A percentile compares a stretch with the other conserved stretches of the same genome.
phyloP scores from a whole-genome alignment of 1,140 invertebrate genomes.

The Melitaea cinxia region DNA sequence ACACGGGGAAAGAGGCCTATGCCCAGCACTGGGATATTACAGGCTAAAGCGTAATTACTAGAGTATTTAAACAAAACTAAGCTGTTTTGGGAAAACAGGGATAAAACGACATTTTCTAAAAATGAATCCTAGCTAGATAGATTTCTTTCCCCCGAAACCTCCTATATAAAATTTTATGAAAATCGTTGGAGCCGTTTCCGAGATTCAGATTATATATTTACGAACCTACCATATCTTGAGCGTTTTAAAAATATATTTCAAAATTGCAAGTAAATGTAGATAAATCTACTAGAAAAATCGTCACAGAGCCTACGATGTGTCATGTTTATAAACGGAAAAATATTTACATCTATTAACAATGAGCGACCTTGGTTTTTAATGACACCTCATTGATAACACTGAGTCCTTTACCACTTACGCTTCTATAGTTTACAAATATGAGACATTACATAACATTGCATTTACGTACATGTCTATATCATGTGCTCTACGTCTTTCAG shows the following conservation, averaged over 20 bases:
- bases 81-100: no score
- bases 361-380: constrained; percentile 39
- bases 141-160: no score
- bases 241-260: background rate
- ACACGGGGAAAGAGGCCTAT: no score
- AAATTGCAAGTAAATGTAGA: background rate
- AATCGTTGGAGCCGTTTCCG: no score
- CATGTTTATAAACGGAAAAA: constrained; percentile 40
- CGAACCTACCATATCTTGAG: background rate
- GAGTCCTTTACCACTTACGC: constrained; percentile 8
- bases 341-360: constrained; percentile 24
- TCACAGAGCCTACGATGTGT: constrained; percentile 11
- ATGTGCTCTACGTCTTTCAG: no score
- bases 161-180: no score
- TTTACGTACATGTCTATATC: background rate
- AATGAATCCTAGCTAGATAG: no score
- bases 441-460: background rate
- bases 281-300: background rate
- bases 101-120: no score
- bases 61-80: no score
- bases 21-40: no score
- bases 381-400: constrained; percentile 31
- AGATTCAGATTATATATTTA: no score
- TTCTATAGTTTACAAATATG: background rate
- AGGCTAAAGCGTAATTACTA: no score